These are phyloP conservation scores for Echinops telfairi DNA, from an alignment of 2,113 vertebrate genomes.

Conservation along the genomic window DNA sequence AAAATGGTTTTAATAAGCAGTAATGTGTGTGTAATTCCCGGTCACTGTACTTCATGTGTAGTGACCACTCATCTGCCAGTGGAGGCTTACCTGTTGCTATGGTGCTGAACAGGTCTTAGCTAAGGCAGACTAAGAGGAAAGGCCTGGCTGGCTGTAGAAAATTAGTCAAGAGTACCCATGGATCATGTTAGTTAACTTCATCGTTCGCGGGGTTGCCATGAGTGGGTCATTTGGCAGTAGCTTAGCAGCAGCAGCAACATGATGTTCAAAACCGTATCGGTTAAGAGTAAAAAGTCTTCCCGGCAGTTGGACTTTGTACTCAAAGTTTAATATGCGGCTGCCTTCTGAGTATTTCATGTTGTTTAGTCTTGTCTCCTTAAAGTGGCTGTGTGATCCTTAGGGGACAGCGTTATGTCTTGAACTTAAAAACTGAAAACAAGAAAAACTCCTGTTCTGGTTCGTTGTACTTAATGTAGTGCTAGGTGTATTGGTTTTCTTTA, in stretches of 20 bases:
- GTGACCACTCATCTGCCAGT: neutral
- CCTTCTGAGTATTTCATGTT: neutral
- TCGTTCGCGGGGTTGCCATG: neutral
- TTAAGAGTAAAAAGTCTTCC: neutral
- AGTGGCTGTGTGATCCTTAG: neutral
- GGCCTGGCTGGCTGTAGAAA: neutral
- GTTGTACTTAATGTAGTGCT: neutral
- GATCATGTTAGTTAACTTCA: neutral
- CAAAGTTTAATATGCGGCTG: neutral
- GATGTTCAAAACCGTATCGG: neutral
- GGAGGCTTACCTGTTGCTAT: neutral
- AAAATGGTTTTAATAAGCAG: neutral
- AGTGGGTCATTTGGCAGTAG: neutral
- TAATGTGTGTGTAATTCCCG: neutral
- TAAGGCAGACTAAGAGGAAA: neutral
- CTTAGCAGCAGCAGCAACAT: neutral
- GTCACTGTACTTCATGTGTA: neutral
- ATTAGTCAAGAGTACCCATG: neutral
- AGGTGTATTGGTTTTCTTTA: neutral
- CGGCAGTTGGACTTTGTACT: neutral
- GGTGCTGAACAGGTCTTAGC: neutral
- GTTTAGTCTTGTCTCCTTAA: neutral
- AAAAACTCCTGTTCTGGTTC: neutral
- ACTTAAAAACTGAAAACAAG: conserved; percentile 14
- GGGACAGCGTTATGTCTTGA: neutral